phyloP scores from a whole-genome alignment of 2,797 vertebrate species.

The Catamblyrhynchus diadema region DNA sequence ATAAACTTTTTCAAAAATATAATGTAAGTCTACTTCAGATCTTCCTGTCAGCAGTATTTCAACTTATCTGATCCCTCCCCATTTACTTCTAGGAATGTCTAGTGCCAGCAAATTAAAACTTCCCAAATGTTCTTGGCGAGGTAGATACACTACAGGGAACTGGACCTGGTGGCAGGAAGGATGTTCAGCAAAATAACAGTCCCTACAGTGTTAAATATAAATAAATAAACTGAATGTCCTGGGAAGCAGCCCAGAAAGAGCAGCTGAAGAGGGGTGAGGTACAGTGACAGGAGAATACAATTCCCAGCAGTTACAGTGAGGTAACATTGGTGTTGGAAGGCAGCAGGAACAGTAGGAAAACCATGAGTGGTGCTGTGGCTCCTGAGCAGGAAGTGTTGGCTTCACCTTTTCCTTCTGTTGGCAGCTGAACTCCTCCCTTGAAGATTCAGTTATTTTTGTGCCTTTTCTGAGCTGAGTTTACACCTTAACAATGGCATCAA shows the following conservation, averaged over 20 bases:
- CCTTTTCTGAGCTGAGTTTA: neutral
- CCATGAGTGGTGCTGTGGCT: neutral
- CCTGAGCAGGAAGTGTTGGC: neutral
- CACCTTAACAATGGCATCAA: rapidly evolving
- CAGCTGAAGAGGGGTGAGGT: neutral
- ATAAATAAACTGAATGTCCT: neutral
- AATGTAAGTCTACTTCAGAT: neutral
- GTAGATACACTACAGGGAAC: neutral
- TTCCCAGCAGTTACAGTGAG: neutral
- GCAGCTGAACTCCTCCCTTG: neutral
- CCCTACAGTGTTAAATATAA: neutral
- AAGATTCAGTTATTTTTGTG: neutral
- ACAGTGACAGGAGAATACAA: neutral
- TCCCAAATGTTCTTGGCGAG: rapidly evolving
- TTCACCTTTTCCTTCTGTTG: neutral
- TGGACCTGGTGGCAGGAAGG: neutral
- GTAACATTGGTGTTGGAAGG: neutral
- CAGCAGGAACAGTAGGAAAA: neutral
- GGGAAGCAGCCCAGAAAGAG: neutral
- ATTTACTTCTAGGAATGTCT: neutral
- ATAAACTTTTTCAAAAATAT: neutral
- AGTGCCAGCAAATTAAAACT: neutral
- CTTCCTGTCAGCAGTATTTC: neutral
- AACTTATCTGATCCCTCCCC: neutral
- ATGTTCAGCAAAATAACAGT: neutral